phyloP scores from a whole-genome alignment of 2,113 vertebrate genomes.

The Chunga burmeisteri region DNA sequence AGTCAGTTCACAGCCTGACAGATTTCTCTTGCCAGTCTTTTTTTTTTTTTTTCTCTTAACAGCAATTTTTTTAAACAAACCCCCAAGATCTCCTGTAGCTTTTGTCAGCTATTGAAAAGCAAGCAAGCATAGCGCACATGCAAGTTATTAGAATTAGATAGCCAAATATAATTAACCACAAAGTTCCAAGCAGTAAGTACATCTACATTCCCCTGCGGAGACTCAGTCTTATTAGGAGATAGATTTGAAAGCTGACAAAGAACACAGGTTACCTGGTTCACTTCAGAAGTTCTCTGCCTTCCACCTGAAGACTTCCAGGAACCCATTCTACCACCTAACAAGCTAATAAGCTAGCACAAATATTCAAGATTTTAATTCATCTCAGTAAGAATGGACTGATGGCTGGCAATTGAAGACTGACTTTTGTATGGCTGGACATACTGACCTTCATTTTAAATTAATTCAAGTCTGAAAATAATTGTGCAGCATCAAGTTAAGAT shows the following conservation, averaged over 20 bases:
- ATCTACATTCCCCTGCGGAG: neutral
- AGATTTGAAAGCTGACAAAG: neutral
- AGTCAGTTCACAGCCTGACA: neutral
- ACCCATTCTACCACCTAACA: neutral
- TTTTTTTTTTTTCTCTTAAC: neutral
- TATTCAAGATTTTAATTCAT: neutral
- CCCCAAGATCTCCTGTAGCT: constrained; percentile 15
- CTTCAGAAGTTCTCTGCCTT: neutral
- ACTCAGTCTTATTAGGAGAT: neutral
- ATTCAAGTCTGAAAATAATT: constrained; percentile 6
- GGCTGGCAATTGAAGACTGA: neutral
- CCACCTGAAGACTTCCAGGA: neutral
- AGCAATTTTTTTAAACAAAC: neutral
- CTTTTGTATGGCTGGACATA: neutral
- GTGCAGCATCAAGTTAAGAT: neutral
- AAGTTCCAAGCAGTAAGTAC: constrained; percentile 40
- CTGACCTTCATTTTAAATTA: neutral
- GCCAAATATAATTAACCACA: constrained; percentile 34
- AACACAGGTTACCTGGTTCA: neutral
- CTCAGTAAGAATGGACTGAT: neutral
- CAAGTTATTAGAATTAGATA: constrained; percentile 33
- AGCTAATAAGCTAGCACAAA: neutral
- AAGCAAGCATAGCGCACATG: constrained; percentile 37
- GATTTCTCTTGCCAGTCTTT: neutral
- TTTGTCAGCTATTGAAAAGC: constrained; percentile 25